Conservation (phyloP, 2,113 vertebrate species). For the Tauraco erythrolophus region DNA sequence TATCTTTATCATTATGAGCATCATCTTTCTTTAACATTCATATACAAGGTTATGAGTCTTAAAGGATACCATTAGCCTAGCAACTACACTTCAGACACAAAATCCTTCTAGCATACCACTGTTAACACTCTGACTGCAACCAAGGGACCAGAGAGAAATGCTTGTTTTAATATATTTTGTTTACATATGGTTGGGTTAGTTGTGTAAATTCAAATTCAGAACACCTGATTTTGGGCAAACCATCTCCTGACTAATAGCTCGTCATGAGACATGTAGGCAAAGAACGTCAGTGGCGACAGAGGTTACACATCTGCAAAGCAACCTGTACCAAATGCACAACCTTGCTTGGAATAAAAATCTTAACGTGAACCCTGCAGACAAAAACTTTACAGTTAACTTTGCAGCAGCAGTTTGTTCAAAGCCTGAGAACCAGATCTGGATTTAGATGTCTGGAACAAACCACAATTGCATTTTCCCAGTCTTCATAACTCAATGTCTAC, state of each 20-base stretch:
- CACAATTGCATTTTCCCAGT: neutral
- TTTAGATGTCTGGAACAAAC: neutral
- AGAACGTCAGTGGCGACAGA: neutral
- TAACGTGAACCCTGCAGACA: neutral
- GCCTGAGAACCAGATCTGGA: neutral
- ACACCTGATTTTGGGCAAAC: neutral
- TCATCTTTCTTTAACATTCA: neutral
- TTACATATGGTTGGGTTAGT: neutral
- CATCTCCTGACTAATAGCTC: neutral
- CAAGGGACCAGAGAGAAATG: neutral
- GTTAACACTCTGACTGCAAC: neutral
- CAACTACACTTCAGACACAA: neutral
- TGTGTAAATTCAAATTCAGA: neutral
- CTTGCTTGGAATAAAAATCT: neutral
- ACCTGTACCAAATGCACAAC: neutral
- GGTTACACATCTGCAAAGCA: neutral
- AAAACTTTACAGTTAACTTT: neutral
- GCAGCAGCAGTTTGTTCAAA: neutral
- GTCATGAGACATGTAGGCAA: neutral
- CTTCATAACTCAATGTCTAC: neutral
- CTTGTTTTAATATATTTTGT: neutral
- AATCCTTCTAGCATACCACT: neutral
- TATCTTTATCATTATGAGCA: neutral
- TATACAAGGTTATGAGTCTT: neutral
- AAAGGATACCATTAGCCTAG: neutral